Evolutionary conservation across 2,888 invertebrate genomes (phyloP).

Genomic region (Clusia tigrina): DNA sequence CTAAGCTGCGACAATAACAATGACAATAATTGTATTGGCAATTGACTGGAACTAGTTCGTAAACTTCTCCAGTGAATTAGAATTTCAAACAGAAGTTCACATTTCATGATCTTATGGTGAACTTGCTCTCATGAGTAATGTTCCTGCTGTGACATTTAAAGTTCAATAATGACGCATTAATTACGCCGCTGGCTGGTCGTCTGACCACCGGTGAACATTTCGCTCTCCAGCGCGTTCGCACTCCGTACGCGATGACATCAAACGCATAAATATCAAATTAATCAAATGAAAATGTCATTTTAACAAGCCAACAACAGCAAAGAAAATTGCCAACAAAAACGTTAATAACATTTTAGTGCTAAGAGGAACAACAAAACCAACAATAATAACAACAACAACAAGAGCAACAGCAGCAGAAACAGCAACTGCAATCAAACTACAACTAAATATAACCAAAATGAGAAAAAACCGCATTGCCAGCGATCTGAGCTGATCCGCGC

Average conservation of each 20-base stretch:
- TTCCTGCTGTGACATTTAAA: slow-evolving; percentile 23
- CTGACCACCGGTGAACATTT: slow-evolving; percentile 27
- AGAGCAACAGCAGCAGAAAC: slow-evolving; percentile 49
- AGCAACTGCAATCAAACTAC: slow-evolving; percentile 15
- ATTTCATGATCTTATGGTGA: no score
- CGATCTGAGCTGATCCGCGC: no score
- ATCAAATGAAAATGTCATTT: slow-evolving; percentile 47
- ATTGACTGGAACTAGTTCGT: no score
- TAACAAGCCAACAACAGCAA: slow-evolving; percentile 3
- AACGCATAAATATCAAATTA: slow-evolving; percentile 39
- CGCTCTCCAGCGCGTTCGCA: not conserved
- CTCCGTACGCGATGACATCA: slow-evolving; percentile 49
- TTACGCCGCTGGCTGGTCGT: slow-evolving; percentile 21
- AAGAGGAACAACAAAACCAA: slow-evolving; percentile 26
- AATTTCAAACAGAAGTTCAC: no score
- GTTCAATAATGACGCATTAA: slow-evolving; percentile 4
- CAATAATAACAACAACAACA: slow-evolving; percentile 46
- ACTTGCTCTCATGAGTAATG: no score
- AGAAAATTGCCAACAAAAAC: not conserved
- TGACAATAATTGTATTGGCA: no score
- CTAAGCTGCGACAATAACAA: no score
- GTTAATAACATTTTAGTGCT: slow-evolving; percentile 7
- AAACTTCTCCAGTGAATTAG: no score
- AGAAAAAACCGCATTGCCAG: slow-evolving; percentile 16
- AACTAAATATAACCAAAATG: slow-evolving; percentile 22